Evolutionary conservation across 2,113 vertebrate genomes (phyloP), one percentile per base, ranked within the genome.

Genomic region (Triplophysa rosa): DNA sequence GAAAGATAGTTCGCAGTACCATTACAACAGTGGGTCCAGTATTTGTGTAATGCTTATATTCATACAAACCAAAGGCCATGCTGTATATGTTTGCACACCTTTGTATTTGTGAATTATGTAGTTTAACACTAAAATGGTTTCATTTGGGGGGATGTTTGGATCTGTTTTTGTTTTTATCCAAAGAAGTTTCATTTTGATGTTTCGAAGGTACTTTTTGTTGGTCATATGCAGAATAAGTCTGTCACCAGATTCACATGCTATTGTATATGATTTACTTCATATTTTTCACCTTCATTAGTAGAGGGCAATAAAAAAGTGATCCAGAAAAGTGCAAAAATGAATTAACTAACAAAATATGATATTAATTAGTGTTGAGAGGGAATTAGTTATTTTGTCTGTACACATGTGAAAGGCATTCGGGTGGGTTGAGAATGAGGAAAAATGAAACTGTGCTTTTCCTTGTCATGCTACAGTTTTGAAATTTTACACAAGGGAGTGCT

Each of bases 101-200:
- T 80, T 64, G 49, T 82, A 40, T 61, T 67, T 33, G 61, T 49
- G 3, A 65, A 59, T 62, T 80, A 67, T 83, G 78, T 86, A 86
- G 75, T 82, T 79, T 83, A 71, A 88, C 87, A 87, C 87, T 88
- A 88, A 88, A 84, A 19, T 62, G 56, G 47, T 73, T 66, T 80
- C 68, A 67, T 81, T 47, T 23, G 64, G 66, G 37, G 40, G 37
- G 33, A 8, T 26, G 13, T 26, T 42, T 64, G 23, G 33, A 2
- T 75, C 13, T 56, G 33, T 37, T 37, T 37, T n/a, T 33, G 47
- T 77, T 40, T 67, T 26, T 9, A 21, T n/a, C 19, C n/a, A 58
- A 58, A 21, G 19, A 16, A 58, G 40, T 73, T 62, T 70, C 2
- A 9, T 13, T 71, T 37, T 37, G 2, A 62, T 58, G 56, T 58